Evolutionary conservation across 2,113 vertebrate species (phyloP).

Genomic region (Ciconia boyciana): DNA sequence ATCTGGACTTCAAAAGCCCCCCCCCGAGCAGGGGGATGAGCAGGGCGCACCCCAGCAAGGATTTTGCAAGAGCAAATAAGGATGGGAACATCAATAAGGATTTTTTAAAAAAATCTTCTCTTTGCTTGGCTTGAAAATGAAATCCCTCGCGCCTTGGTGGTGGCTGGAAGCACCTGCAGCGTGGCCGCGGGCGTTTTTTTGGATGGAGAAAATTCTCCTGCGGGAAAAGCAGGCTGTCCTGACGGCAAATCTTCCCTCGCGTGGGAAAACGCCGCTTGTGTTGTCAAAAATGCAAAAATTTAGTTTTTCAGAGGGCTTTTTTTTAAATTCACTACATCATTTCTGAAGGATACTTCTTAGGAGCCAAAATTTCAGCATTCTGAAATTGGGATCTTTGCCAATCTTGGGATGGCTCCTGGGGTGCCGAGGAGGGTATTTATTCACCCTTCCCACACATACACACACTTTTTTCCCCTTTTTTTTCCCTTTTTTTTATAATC

Average conservation of each 20-base stretch:
- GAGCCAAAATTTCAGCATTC: neutral
- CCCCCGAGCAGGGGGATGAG: neutral
- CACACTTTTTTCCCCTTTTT: neutral
- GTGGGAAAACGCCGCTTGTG: neutral
- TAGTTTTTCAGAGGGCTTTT: neutral
- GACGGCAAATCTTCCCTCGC: neutral
- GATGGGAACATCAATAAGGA: neutral
- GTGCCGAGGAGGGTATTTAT: neutral
- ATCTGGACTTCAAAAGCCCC: neutral
- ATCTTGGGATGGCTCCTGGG: neutral
- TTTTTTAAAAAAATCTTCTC: neutral
- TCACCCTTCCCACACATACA: conserved; percentile 12
- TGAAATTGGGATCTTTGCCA: neutral
- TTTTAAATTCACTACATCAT: neutral
- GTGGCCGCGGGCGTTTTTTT: neutral
- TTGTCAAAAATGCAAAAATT: neutral
- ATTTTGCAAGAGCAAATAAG: neutral
- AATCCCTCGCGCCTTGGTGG: neutral
- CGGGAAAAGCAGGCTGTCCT: neutral
- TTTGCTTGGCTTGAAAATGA: neutral
- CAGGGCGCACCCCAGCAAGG: neutral
- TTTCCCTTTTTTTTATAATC: neutral
- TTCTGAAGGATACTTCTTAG: neutral
- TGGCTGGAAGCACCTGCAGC: conserved; percentile 7
- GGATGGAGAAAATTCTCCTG: neutral